Conservation (phyloP, 1,140 invertebrate genomes). For the Drosophila parvula region DNA sequence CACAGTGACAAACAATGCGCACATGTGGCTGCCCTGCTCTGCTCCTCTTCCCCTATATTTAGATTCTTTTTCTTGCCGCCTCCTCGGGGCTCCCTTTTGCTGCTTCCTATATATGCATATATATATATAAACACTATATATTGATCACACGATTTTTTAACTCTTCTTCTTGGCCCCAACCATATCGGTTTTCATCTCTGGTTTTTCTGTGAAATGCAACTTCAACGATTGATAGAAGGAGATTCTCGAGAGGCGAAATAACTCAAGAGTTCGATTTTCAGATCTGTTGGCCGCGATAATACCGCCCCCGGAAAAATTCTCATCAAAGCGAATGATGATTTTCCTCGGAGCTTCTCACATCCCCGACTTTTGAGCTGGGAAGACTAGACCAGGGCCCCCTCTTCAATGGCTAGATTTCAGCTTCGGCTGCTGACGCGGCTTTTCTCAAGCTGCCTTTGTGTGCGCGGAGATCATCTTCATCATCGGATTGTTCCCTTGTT, state of each 20-base stretch:
- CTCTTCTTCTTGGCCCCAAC: not conserved
- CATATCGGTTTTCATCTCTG: slow-evolving; percentile 48
- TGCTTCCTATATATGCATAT: slow-evolving; percentile 7
- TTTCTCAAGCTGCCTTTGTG: slow-evolving; percentile 67
- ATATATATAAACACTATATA: slow-evolving; percentile 6
- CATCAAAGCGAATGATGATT: slow-evolving; percentile 8
- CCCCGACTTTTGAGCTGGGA: slow-evolving; percentile 5
- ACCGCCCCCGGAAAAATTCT: slow-evolving; percentile 23
- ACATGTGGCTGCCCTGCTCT: slow-evolving; percentile 29
- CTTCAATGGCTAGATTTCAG: slow-evolving; percentile 15
- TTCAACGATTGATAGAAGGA: slow-evolving; percentile 35
- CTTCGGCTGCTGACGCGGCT: slow-evolving; percentile 69
- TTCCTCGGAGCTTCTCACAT: slow-evolving; percentile 12
- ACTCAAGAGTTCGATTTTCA: slow-evolving; percentile 49
- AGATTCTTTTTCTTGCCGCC: slow-evolving; percentile 14
- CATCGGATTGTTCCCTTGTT: slow-evolving; percentile 20
- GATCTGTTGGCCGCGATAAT: slow-evolving; percentile 19
- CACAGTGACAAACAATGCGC: slow-evolving; percentile 47
- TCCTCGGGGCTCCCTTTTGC: slow-evolving; percentile 8
- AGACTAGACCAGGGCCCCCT: slow-evolving; percentile 7
- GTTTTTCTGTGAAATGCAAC: slow-evolving; percentile 38
- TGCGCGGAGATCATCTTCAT: slow-evolving; percentile 22
- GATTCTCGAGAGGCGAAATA: slow-evolving; percentile 30
- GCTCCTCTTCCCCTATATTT: slow-evolving; percentile 23
- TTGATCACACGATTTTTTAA: slow-evolving; percentile 24